Evolutionary conservation across 2,888 invertebrate species (phyloP).

Genomic region (Mystacides longicornis): DNA sequence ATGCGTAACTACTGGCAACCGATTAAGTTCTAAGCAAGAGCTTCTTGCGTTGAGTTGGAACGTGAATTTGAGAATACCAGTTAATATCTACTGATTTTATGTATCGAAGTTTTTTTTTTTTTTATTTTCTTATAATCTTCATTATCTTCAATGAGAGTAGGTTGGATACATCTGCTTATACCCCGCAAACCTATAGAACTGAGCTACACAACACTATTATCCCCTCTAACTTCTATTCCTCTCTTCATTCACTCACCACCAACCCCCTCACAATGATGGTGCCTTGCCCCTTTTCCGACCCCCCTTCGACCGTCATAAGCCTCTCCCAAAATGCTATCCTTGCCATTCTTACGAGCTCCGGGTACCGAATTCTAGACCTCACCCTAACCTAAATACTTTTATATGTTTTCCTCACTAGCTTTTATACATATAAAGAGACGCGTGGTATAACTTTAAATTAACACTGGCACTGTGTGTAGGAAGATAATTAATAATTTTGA

Average conservation of each 20-base stretch:
- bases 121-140: too few relatives aligned
- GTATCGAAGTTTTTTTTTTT: too few relatives aligned
- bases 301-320: conserved; percentile 4
- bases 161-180: conserved; percentile 7
- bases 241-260: not conserved
- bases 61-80: too few relatives aligned
- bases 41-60: too few relatives aligned
- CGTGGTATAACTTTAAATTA: too few relatives aligned
- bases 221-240: not conserved
- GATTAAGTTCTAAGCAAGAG: too few relatives aligned
- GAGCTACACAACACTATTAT: not conserved
- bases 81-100: too few relatives aligned
- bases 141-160: not conserved
- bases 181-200: conserved; percentile 5
- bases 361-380: conserved; percentile 7
- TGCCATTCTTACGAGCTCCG: not conserved
- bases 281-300: not conserved
- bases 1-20: too few relatives aligned
- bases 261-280: conserved; percentile 1
- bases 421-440: too few relatives aligned
- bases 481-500: too few relatives aligned
- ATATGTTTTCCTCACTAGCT: not conserved
- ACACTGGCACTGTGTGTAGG: too few relatives aligned
- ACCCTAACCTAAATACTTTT: conserved; percentile 10
- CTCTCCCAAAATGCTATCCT: conserved; percentile 6